Conservation (phyloP, 2,113 vertebrate genomes). For the Lampris incognitus region DNA sequence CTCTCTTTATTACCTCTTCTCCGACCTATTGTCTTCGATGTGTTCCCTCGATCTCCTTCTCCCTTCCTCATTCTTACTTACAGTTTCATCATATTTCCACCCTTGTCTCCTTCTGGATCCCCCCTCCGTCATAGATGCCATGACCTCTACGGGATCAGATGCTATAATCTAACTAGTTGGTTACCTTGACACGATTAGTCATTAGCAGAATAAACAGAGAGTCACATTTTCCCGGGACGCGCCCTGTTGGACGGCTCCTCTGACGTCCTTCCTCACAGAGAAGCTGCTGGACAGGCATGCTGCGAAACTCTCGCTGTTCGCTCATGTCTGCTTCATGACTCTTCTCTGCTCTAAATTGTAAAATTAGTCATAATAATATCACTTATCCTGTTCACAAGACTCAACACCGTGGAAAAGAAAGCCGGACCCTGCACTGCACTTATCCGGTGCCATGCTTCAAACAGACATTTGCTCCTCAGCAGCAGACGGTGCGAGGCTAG, state of each 20-base stretch:
- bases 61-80: background rate
- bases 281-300: slow-evolving; percentile 57
- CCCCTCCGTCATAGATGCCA: slow-evolving; percentile 52
- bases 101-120: background rate
- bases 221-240: slow-evolving; percentile 58
- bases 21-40: background rate
- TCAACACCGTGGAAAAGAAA: background rate
- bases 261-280: slow-evolving; percentile 22
- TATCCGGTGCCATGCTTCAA: background rate
- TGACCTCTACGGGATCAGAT: slow-evolving; percentile 46
- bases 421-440: background rate
- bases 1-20: background rate
- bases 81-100: slow-evolving; percentile 1
- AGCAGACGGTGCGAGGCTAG: background rate
- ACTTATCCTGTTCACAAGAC: too few species aligned
- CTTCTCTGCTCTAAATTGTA: background rate
- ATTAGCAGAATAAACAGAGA: slow-evolving; percentile 68
- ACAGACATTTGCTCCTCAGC: background rate
- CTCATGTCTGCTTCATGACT: too few species aligned
- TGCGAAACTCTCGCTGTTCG: slow-evolving; percentile 16
- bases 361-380: too few species aligned
- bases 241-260: slow-evolving; percentile 55
- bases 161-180: slow-evolving; percentile 53
- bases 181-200: slow-evolving; percentile 72
- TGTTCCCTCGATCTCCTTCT: slow-evolving; percentile 1